A percentile compares a stretch with the other conserved stretches of the same genome.
phyloP scores from a whole-genome alignment of 1,140 invertebrate species.

The Bombus sibiricus region DNA sequence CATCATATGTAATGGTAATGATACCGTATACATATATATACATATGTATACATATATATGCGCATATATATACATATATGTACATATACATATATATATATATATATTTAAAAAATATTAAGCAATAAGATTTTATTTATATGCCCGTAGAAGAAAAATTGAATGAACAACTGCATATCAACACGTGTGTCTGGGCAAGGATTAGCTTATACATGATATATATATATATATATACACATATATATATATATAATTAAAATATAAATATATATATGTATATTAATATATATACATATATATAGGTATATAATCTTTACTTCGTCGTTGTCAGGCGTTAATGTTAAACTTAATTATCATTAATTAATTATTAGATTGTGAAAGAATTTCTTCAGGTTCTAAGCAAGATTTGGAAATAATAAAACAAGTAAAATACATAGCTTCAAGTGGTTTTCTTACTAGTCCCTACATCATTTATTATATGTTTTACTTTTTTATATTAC shows the following conservation, averaged over 20 bases:
- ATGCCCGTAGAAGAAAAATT: constrained; percentile 73
- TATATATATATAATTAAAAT: not conserved
- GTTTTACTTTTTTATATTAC: not conserved
- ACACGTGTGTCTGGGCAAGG: constrained; percentile 81
- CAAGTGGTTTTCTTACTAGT: not conserved
- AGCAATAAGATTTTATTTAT: constrained; percentile 83
- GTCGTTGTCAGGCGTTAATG: constrained; percentile 80
- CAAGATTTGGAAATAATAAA: constrained; percentile 81
- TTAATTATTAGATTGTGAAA: constrained; percentile 80
- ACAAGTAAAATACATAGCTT: constrained; percentile 63
- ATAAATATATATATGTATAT: constrained; percentile 59
- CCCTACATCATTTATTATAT: not conserved
- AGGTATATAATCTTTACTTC: constrained; percentile 78
- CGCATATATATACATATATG: constrained; percentile 61
- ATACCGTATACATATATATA: constrained; percentile 22
- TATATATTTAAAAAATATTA: constrained; percentile 75
- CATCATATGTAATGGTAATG: constrained; percentile 80
- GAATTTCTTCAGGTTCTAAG: constrained; percentile 81
- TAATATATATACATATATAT: constrained; percentile 69
- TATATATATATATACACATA: constrained; percentile 59
- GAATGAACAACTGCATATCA: constrained; percentile 79
- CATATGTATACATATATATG: constrained; percentile 64
- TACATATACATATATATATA: constrained; percentile 53
- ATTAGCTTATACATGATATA: constrained; percentile 78
- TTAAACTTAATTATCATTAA: constrained; percentile 81